Evolutionary conservation across 2,888 invertebrate species (phyloP), one percentile per base, ranked within the genome.

Genomic region (Cylloceria caligata): DNA sequence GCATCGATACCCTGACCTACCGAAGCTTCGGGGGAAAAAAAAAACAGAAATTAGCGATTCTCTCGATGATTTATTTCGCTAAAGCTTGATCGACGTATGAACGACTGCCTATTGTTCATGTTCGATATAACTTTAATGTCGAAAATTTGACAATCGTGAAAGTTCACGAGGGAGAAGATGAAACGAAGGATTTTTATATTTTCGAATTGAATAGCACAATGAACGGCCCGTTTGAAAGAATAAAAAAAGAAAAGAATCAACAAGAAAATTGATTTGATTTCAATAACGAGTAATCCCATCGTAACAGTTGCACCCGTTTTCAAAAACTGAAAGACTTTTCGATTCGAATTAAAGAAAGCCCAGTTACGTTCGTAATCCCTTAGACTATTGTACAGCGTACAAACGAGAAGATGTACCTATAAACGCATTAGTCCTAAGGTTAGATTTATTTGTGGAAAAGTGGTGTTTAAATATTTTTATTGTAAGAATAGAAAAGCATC

Each of bases 381-480:
- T 82, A 82, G 82, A 82, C 71, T 82, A 83, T 83, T 85, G 85
- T 85, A 83, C 83, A 85, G 83, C 80, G 83, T 83, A 83, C 83
- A 83, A 83, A 83, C 81, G 78, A 82, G 82, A 79, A 75, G 52
- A 84, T 83, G 84, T 83, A 84, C 80, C 83, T 84, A 81, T 84
- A 81, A 75, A 83, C 57, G 77, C 81, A 64, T 83, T 80, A 75
- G 75, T 80, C 77, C 80, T 80, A 83, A 80, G 80, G 80, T 60
- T 76, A 84, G 71, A 82, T 83, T 80, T 80, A 24, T 83, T 80
- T 80, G 80, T 77, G 80, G 45, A 83, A 74, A 81, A 67, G 76
- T 83, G 80, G 81, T 83, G 82, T 85, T 85, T 82, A 74, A 85
- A 83, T 83, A 85, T 83, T 82, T 84, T 81, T 83, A 83, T 85